A percentile compares a stretch with the other conserved stretches of the same genome.
Conservation (phyloP, 2,113 vertebrate genomes). For the Ammodramus savannarum region DNA sequence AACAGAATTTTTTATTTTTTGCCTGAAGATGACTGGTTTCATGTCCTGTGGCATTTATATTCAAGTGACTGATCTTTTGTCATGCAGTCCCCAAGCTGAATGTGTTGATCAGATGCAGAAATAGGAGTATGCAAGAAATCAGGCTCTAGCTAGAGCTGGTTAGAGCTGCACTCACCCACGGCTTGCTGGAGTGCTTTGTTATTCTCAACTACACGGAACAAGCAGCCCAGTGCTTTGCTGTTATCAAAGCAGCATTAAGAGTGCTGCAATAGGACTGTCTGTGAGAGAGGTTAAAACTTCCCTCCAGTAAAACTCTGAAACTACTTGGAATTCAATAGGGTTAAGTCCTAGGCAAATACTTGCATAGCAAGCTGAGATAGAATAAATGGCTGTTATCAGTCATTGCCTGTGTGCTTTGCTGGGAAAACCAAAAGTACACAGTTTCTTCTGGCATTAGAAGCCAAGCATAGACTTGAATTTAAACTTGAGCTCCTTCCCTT, state of each 20-base stretch:
- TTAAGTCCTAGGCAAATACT: constrained; percentile 29
- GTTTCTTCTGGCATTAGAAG: background rate
- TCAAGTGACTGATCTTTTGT: background rate
- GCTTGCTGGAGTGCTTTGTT: background rate
- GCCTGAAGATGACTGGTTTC: background rate
- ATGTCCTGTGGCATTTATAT: background rate
- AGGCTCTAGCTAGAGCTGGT: background rate
- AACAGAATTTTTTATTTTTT: background rate
- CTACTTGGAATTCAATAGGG: background rate
- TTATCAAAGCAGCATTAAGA: background rate
- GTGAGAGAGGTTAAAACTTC: background rate
- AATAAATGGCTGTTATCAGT: constrained; percentile 7
- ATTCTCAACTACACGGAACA: background rate
- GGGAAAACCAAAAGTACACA: background rate
- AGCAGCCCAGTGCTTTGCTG: background rate
- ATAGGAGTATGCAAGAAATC: background rate
- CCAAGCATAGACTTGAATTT: constrained; percentile 11
- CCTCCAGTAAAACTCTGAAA: background rate
- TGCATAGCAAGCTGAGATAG: background rate
- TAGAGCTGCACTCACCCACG: background rate
- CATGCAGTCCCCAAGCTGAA: background rate
- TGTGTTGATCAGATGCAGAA: background rate
- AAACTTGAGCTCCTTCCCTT: background rate
- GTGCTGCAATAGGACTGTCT: background rate
- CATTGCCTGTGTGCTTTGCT: background rate